These are phyloP conservation scores for Phenganax marumi DNA, from an alignment of 92 coral and sea anemone species.

Conservation along the genomic window DNA sequence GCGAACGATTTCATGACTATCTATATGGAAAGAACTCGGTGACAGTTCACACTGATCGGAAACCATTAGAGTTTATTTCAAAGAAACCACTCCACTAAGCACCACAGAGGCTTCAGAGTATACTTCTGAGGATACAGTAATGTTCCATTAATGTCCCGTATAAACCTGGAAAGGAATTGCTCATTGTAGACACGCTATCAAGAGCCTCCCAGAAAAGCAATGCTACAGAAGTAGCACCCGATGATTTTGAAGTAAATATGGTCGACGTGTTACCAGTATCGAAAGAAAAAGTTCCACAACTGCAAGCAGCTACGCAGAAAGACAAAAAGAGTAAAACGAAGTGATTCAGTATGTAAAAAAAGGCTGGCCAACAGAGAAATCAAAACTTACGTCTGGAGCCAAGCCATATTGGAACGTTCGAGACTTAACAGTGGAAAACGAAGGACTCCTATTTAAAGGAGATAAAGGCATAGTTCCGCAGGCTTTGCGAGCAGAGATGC, in stretches of 20 bases:
- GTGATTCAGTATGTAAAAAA: background rate
- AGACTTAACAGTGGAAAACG: conserved; percentile 15
- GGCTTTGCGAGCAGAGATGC: conserved; percentile 21
- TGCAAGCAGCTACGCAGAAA: background rate
- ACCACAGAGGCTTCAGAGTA: no score
- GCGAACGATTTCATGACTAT: background rate
- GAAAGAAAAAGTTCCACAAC: no score
- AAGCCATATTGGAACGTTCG: conserved; percentile 26
- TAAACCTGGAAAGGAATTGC: conserved; percentile 29
- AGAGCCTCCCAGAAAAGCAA: conserved; percentile 1
- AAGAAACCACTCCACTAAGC: background rate
- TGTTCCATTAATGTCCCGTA: conserved; percentile 24
- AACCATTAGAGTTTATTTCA: background rate
- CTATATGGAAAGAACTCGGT: background rate
- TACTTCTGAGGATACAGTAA: conserved; percentile 4
- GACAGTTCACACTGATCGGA: background rate
- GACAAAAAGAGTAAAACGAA: background rate
- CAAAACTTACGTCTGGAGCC: background rate
- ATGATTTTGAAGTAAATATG: background rate
- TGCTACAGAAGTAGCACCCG: background rate
- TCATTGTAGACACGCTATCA: conserved; percentile 31
- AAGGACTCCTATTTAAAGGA: conserved; percentile 24
- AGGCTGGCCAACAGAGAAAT: conserved; percentile 13
- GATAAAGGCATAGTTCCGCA: conserved; percentile 29
- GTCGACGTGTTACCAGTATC: background rate